Evolutionary conservation across 92 coral and sea anemone species (phyloP).

Genomic region (Porites cylindrica): DNA sequence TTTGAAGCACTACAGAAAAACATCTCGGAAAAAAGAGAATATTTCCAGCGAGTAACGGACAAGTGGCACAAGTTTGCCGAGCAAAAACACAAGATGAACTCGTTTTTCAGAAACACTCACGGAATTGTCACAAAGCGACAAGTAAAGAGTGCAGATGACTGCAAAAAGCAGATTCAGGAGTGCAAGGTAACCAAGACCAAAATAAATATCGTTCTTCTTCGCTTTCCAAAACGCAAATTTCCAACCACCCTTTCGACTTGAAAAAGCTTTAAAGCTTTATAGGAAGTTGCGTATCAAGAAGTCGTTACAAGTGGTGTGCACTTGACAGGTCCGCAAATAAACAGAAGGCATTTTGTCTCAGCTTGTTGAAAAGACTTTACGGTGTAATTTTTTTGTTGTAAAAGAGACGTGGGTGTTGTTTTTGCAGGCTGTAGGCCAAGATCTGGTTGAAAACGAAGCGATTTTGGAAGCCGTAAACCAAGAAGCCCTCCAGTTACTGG

Average conservation of each 20-base stretch:
- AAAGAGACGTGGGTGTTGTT: neutral
- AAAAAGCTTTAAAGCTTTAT: no score
- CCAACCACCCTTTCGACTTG: no score
- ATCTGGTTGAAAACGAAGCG: constrained; percentile 73
- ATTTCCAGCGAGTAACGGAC: constrained; percentile 81
- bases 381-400: neutral
- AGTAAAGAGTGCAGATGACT: constrained; percentile 80
- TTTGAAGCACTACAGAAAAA: constrained; percentile 89
- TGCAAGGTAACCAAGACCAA: constrained; percentile 66
- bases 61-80: constrained; percentile 91
- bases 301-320: no score
- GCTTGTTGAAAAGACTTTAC: no score
- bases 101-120: constrained; percentile 89
- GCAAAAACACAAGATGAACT: constrained; percentile 88
- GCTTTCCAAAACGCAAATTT: neutral
- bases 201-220: no score
- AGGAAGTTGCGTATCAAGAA: no score
- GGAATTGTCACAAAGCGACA: constrained; percentile 82
- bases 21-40: constrained; percentile 83
- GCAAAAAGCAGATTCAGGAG: constrained; percentile 88
- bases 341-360: no score
- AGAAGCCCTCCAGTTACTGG: constrained; percentile 81
- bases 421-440: constrained; percentile 68
- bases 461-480: constrained; percentile 83
- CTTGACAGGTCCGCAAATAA: no score